Conservation (phyloP, 2,797 vertebrate genomes). For the Crenichthys baileyi region DNA sequence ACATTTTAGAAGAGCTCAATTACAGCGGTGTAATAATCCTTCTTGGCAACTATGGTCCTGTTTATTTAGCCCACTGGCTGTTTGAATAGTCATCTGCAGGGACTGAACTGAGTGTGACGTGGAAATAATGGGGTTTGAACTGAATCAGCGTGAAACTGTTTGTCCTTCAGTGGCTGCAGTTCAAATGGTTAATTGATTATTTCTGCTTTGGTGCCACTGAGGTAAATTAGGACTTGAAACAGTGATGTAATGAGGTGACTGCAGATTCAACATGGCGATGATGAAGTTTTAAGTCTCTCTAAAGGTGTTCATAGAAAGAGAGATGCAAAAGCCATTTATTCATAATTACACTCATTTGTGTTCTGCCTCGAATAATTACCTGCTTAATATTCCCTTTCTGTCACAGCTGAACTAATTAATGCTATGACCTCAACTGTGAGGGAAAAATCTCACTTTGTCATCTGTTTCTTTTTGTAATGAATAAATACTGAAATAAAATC, state of each 20-base stretch:
- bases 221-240: conserved; percentile 13
- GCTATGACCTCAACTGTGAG: conserved; percentile 36
- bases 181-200: conserved; percentile 43
- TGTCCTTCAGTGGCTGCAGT: conserved; percentile 24
- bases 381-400: conserved; percentile 56
- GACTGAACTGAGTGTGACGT: conserved; percentile 18
- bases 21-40: conserved; percentile 19
- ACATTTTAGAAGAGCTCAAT: conserved; percentile 11
- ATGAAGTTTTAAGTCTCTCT: conserved; percentile 17
- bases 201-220: conserved; percentile 24
- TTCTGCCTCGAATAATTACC: conserved; percentile 50
- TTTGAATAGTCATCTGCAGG: conserved; percentile 22
- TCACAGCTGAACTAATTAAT: conserved; percentile 47
- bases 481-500: conserved; percentile 40
- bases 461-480: conserved; percentile 28
- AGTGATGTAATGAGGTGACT: neutral
- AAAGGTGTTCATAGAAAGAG: conserved; percentile 5
- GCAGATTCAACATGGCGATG: neutral
- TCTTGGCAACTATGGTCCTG: conserved; percentile 9
- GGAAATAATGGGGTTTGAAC: conserved; percentile 29
- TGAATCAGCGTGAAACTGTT: conserved; percentile 38
- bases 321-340: conserved; percentile 40
- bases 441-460: conserved; percentile 8
- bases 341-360: conserved; percentile 33
- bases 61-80: conserved; percentile 30